Evolutionary conservation across 2,797 vertebrate species (phyloP).

Genomic region (Pangasius larnaudii): DNA sequence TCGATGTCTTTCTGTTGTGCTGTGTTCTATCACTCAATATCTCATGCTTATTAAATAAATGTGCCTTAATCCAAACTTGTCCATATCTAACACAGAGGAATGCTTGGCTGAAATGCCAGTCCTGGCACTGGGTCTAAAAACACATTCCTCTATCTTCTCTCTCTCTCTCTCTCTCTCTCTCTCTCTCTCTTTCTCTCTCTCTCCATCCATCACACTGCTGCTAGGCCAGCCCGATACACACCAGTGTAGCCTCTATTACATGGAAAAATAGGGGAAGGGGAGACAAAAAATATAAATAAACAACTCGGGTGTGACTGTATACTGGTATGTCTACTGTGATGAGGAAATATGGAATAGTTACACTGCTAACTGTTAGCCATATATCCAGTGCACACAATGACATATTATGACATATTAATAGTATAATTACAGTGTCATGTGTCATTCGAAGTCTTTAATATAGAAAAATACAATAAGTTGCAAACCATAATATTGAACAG

Average conservation of each 20-base stretch:
- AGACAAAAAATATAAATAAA: neutral
- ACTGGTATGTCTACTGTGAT: neutral
- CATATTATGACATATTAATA: neutral
- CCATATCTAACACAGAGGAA: slow-evolving; percentile 55
- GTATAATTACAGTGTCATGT: neutral
- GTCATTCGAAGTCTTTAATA: neutral
- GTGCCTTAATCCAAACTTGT: slow-evolving; percentile 34
- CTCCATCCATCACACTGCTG: neutral
- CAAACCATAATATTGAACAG: neutral
- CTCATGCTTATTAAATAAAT: slow-evolving; percentile 39
- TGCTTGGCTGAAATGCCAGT: slow-evolving; percentile 49
- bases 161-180: neutral
- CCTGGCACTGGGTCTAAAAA: slow-evolving; percentile 27
- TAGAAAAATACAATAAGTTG: neutral
- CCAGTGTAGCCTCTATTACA: neutral
- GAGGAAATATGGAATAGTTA: neutral
- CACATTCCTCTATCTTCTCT: slow-evolving; percentile 33
- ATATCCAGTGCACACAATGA: neutral
- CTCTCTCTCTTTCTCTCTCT: neutral
- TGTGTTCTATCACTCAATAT: slow-evolving; percentile 23
- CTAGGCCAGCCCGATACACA: neutral
- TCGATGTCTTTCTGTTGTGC: neutral
- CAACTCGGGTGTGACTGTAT: neutral
- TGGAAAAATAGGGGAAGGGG: neutral
- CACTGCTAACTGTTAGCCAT: neutral